Base-by-base conservation (phyloP, 2,888 invertebrate species). In the Mimachlamys varia region DNA sequence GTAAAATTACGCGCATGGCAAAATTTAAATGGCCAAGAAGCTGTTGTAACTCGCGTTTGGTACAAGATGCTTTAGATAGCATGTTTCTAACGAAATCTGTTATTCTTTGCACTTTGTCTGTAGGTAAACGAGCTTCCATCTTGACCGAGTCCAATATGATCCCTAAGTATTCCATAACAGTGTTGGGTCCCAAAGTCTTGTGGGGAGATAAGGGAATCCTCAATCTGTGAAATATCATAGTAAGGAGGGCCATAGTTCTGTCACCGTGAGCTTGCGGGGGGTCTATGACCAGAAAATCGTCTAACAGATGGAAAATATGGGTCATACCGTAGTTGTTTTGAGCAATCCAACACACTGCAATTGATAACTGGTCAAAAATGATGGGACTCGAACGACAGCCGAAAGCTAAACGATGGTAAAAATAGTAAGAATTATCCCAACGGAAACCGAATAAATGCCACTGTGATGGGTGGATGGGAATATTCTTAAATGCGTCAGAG, bases 291-390 rank as follows among this genome's bases (percentile, higher is more conserved):
- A 93, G 50, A 88, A 92, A 93, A 50, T 92, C 91, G 90, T 93
- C 92, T 27, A 93, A 88, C 13, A 93, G 44, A 53, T 92, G 91
- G 17, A 92, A 90, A n/a, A 92, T 91, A 53, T 89, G 50, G 1
- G 88, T 1, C 19, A 93, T 90, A 0, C 58, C 58, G 88, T 93
- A 92, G 53, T 92, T 92, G 38, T 91, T 27, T 50, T 49, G 44
- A 12, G 93, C 92, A 62, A 93, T 92, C 92, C 92, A 92, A 89
- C 90, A 89, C 5, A 93, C 62, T 37, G 92, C 92, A 58, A 87
- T 27, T 17, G 92, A 91, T 4, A 93, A 58, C 3, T 62, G 19
- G 38, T 91, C 90, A 90, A 93, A 92, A 12, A 92, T 90, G 17
- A 89, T 90, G 22, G 92, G 91, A 5, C 88, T 89, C 19, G 90